Conservation (phyloP, 2,888 invertebrate species). For the Caenorhabditis imperialis region DNA sequence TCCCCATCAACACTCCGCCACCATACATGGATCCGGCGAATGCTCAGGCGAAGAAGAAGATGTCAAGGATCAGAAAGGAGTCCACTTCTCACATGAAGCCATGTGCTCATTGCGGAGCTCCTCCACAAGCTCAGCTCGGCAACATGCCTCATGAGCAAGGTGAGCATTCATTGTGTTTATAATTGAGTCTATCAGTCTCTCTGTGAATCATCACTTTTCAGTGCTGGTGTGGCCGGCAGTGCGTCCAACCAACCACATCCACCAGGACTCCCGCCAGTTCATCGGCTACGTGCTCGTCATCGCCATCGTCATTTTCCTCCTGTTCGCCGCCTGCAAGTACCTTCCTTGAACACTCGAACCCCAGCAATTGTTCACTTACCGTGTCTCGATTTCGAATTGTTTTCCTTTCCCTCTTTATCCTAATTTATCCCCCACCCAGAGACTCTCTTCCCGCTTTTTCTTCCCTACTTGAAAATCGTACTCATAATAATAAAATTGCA, state of each 20-base stretch:
- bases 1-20: slow-evolving; percentile 57
- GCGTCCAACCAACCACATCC: slow-evolving; percentile 64
- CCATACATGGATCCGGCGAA: slow-evolving; percentile 66
- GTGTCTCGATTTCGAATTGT: too few relatives aligned
- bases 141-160: slow-evolving; percentile 53
- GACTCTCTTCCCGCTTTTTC: too few relatives aligned
- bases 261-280: slow-evolving; percentile 62
- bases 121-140: slow-evolving; percentile 41
- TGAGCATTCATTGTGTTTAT: neutral
- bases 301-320: slow-evolving; percentile 65
- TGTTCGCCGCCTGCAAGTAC: slow-evolving; percentile 68
- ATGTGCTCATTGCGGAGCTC: slow-evolving; percentile 53
- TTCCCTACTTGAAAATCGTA: too few relatives aligned
- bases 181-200: neutral
- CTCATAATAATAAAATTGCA: too few relatives aligned
- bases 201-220: slow-evolving; percentile 20
- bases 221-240: slow-evolving; percentile 67
- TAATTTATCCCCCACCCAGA: too few relatives aligned
- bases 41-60: slow-evolving; percentile 56
- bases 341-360: slow-evolving; percentile 49
- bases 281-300: slow-evolving; percentile 67
- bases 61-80: slow-evolving; percentile 55
- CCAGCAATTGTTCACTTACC: too few relatives aligned
- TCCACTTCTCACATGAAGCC: slow-evolving; percentile 37
- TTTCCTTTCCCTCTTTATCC: too few relatives aligned